A percentile compares a stretch with the other conserved stretches of the same genome.
phyloP scores from a whole-genome alignment of 1,140 invertebrate genomes.

The Rhopalosiphum maidis region DNA sequence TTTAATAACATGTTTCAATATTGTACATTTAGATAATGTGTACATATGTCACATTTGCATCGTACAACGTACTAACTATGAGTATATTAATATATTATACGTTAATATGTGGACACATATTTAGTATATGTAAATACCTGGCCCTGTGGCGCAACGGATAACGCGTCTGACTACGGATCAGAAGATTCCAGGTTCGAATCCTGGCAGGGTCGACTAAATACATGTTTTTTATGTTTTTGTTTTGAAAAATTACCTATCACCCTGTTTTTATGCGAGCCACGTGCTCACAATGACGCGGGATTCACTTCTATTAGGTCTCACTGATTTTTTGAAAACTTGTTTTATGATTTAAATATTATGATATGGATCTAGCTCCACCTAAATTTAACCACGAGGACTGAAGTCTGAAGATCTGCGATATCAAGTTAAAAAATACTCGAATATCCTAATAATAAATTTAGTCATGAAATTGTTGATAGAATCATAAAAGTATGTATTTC shows the following conservation, averaged over 20 bases:
- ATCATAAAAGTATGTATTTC: too few relatives aligned
- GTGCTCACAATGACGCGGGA: not conserved
- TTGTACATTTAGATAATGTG: not conserved
- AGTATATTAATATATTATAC: too few relatives aligned
- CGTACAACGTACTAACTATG: not conserved
- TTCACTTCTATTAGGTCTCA: not conserved
- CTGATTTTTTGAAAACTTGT: not conserved
- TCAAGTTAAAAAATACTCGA: too few relatives aligned
- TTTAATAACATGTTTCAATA: not conserved
- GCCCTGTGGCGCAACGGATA: slow-evolving; percentile 90
- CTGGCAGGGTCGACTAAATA: slow-evolving; percentile 74
- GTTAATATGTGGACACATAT: too few relatives aligned
- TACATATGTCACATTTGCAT: not conserved
- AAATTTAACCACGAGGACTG: too few relatives aligned
- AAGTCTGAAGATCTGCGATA: too few relatives aligned
- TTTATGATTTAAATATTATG: not conserved
- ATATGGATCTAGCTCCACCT: too few relatives aligned
- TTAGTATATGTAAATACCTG: slow-evolving; percentile 60
- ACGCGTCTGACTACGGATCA: slow-evolving; percentile 92
- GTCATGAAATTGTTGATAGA: too few relatives aligned
- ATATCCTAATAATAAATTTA: too few relatives aligned
- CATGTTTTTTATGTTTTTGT: not conserved
- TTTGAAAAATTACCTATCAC: not conserved
- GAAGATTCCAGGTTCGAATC: slow-evolving; percentile 92
- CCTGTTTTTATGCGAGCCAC: not conserved